Conservation (phyloP, 2,888 invertebrate genomes). For the Euzophera pinguis region DNA sequence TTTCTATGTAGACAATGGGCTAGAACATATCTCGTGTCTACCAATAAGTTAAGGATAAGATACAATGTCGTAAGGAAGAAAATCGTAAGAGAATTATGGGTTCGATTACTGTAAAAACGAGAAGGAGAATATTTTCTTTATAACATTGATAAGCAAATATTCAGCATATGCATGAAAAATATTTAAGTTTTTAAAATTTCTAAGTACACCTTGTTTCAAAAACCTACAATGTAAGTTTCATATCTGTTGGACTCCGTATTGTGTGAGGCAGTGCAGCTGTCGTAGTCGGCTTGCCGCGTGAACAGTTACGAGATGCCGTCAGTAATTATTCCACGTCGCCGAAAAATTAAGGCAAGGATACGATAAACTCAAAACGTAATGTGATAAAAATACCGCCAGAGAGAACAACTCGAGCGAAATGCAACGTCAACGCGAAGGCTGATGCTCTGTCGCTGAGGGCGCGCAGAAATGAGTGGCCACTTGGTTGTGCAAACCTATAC, state of each 20-base stretch:
- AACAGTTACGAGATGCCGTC: slow-evolving; percentile 53
- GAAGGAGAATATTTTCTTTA: no score
- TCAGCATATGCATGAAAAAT: no score
- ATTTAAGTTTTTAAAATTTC: no score
- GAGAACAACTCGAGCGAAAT: slow-evolving; percentile 55
- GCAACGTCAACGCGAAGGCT: slow-evolving; percentile 56
- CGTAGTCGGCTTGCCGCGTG: slow-evolving; percentile 55
- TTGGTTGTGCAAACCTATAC: slow-evolving; percentile 55
- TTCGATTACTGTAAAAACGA: no score
- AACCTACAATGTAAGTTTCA: no score
- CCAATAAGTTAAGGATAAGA: no score
- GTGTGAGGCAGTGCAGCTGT: slow-evolving; percentile 41
- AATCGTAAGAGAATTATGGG: no score
- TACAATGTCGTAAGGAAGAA: no score
- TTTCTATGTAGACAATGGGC: no score
- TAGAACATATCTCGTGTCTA: no score
- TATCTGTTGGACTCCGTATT: background rate
- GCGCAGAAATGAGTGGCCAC: slow-evolving; percentile 52
- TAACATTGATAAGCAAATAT: no score
- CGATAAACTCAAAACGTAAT: slow-evolving; percentile 54
- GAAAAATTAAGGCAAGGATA: slow-evolving; percentile 67
- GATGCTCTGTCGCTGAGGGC: slow-evolving; percentile 47
- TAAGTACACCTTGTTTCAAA: no score
- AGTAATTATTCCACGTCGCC: slow-evolving; percentile 67
- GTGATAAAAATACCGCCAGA: slow-evolving; percentile 52